phyloP scores from a whole-genome alignment of 2,797 vertebrate genomes.

The Sebastes hopkinsi region DNA sequence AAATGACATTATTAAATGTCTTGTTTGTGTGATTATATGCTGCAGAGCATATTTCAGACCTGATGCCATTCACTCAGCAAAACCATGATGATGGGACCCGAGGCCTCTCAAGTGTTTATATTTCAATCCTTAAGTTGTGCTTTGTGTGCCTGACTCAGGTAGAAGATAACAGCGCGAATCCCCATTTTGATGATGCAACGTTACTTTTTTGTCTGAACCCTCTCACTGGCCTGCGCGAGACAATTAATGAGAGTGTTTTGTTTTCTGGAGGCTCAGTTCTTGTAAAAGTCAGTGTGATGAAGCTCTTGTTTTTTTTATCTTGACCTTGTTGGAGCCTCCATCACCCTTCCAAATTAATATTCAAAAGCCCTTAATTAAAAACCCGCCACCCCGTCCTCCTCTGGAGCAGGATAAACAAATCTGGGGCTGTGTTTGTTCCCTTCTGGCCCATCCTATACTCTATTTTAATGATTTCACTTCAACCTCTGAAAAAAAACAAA shows the following conservation, averaged over 20 bases:
- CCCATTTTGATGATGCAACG: slow-evolving; percentile 71
- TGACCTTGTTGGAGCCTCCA: slow-evolving; percentile 82
- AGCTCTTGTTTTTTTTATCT: slow-evolving; percentile 76
- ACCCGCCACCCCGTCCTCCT: slow-evolving; percentile 73
- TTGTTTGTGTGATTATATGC: not conserved
- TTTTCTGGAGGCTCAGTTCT: slow-evolving; percentile 78
- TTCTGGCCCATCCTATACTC: slow-evolving; percentile 79
- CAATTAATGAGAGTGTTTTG: slow-evolving; percentile 82
- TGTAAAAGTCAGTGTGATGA: slow-evolving; percentile 76
- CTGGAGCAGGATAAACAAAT: slow-evolving; percentile 80
- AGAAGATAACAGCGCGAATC: slow-evolving; percentile 48
- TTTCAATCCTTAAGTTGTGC: not conserved
- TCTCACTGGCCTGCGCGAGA: slow-evolving; percentile 53
- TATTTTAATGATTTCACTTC: slow-evolving; percentile 82
- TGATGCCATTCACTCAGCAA: slow-evolving; percentile 12
- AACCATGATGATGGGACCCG: not conserved
- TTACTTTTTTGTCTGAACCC: slow-evolving; percentile 68
- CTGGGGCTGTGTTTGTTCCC: slow-evolving; percentile 81
- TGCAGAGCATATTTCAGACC: slow-evolving; percentile 2
- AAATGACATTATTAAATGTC: not conserved
- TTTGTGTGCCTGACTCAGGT: slow-evolving; percentile 59
- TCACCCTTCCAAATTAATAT: slow-evolving; percentile 83
- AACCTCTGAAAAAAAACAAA: slow-evolving; percentile 57
- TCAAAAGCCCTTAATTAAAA: slow-evolving; percentile 82
- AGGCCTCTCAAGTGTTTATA: slow-evolving; percentile 15